Evolutionary conservation across 2,113 vertebrate species (phyloP).

Genomic region (Microtus richardsoni): DNA sequence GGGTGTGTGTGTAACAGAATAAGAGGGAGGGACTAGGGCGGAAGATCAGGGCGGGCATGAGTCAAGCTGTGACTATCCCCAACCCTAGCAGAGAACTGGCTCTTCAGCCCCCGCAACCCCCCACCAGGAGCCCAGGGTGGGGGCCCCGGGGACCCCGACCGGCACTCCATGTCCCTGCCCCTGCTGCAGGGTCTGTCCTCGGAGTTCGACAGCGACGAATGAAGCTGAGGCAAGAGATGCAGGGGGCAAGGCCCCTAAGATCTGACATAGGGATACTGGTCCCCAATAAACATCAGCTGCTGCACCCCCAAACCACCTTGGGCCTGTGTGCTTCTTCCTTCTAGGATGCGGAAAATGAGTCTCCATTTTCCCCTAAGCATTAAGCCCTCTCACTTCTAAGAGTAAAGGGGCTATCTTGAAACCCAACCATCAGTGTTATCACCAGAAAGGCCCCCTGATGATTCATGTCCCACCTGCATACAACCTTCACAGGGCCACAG

Average conservation of each 20-base stretch:
- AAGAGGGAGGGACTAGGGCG: constrained; percentile 55
- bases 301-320: constrained; percentile 63
- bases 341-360: neutral
- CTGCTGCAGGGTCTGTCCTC: constrained; percentile 80
- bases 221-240: constrained; percentile 55
- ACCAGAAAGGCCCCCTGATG: constrained; percentile 23
- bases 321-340: constrained; percentile 60
- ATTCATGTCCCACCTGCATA: constrained; percentile 20
- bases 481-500: constrained; percentile 31
- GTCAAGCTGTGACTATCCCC: constrained; percentile 75
- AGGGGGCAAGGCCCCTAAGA: constrained; percentile 63
- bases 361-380: constrained; percentile 36
- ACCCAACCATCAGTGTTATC: neutral
- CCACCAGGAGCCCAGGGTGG: constrained; percentile 77
- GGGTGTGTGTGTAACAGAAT: neutral
- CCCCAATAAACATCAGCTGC: constrained; percentile 82
- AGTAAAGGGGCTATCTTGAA: constrained; percentile 34
- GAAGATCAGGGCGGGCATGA: constrained; percentile 65
- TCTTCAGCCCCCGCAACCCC: constrained; percentile 78
- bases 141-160: constrained; percentile 79
- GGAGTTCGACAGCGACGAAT: constrained; percentile 82
- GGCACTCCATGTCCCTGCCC: constrained; percentile 84
- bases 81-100: constrained; percentile 82
- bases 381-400: constrained; percentile 2
- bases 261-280: constrained; percentile 68